phyloP scores from a whole-genome alignment of 2,888 invertebrate genomes.

The Tyria jacobaeae region DNA sequence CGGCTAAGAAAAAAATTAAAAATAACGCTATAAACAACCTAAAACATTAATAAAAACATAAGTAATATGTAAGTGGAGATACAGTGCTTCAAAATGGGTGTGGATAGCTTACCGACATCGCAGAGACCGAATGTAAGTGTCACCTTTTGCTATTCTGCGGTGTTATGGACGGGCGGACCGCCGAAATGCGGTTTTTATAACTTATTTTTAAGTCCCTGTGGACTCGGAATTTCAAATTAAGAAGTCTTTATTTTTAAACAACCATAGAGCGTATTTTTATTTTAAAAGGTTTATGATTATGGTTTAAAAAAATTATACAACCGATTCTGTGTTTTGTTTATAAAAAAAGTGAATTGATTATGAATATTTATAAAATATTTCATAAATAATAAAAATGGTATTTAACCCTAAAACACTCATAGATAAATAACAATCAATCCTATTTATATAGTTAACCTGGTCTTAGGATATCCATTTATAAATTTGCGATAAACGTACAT shows the following conservation, averaged over 20 bases:
- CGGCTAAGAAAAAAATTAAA: slow-evolving; percentile 50
- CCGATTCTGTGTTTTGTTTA: not conserved
- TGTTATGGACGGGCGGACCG: slow-evolving; percentile 26
- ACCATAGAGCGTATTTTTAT: not conserved
- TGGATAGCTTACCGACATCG: slow-evolving; percentile 72
- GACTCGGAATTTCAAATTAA: slow-evolving; percentile 19
- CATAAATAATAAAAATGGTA: not conserved
- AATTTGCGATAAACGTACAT: too few relatives aligned
- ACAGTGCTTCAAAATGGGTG: slow-evolving; percentile 67
- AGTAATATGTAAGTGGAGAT: slow-evolving; percentile 56
- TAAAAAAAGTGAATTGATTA: not conserved
- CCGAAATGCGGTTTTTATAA: slow-evolving; percentile 37
- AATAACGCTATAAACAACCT: slow-evolving; percentile 40
- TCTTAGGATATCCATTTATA: too few relatives aligned
- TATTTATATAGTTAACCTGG: too few relatives aligned
- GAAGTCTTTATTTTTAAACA: slow-evolving; percentile 4
- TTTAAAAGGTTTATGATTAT: not conserved
- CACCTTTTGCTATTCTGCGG: slow-evolving; percentile 24
- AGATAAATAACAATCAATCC: too few relatives aligned
- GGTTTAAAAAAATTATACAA: too few relatives aligned
- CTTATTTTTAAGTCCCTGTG: slow-evolving; percentile 28
- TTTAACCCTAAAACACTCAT: not conserved
- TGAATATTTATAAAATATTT: not conserved
- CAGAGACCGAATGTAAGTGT: slow-evolving; percentile 67
- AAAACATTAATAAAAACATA: slow-evolving; percentile 45